Base-by-base conservation (phyloP, 2,113 vertebrate genomes). In the Pelmatolapia mariae region DNA sequence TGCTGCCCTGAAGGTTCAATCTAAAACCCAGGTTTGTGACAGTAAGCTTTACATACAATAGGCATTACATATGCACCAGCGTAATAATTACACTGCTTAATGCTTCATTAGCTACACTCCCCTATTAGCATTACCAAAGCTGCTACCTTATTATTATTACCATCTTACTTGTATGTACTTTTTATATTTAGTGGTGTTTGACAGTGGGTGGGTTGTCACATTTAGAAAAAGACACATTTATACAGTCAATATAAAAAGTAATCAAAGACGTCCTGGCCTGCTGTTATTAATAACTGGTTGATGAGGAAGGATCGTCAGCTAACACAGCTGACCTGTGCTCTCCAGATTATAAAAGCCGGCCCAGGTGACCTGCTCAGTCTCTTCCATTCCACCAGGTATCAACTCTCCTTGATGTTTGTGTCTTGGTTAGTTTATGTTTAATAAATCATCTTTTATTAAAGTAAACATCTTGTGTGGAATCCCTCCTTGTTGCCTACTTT, bases 271-370 rank as follows among this genome's bases (percentile, higher is more conserved):
- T 68, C 11, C 19, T 68, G 63, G 63, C 19, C 7, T 15, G 63
- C 63, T 40, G 4, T 38, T 0, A n/a, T 68, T 38, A 22, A 68
- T 68, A 68, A 40, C 7, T 71, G 66, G n/a, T 0, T 43, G 61
- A n/a, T 36, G 61, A 63, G 31, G 59, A 36, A 66, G 61, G 31
- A 66, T 2, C 11, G 18, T 36, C 18, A 36, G 63, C 36, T 40
- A 9, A 68, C 1, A 2, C 36, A 40, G 36, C 63, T 40, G 11
- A 40, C 0, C 36, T 68, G 36, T 22, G 7, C 11, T 38, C 63
- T 68, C 36, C 36, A 0, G n/a, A 19, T 38, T 68, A 68, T 40
- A 4, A 40, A 68, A 40, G 36, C 4, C 2, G 0, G 19, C 31
- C 33, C 63, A 38, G 33, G 36, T 40, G n/a, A 68, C 7, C 63